These are phyloP conservation scores for Metellina segmentata DNA, from an alignment of 2,888 invertebrate species.

Conservation along the genomic window DNA sequence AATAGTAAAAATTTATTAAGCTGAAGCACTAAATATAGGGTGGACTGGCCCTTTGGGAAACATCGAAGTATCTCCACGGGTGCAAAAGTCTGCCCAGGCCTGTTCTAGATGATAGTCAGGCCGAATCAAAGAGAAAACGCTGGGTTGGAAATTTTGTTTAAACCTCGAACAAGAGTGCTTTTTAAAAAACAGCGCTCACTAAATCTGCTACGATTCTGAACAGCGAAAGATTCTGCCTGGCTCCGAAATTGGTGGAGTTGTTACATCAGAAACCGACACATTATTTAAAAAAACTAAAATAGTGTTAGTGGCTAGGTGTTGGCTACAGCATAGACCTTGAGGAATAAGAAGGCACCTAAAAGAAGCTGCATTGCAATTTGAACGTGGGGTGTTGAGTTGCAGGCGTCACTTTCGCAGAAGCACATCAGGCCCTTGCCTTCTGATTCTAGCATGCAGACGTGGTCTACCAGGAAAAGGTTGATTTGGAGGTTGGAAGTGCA, in stretches of 20 bases:
- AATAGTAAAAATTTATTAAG: too few species aligned
- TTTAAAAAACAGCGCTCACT: conserved; percentile 6
- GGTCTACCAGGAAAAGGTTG: conserved; percentile 98
- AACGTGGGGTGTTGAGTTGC: conserved; percentile 84
- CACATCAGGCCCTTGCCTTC: conserved; percentile 98
- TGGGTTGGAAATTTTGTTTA: neutral
- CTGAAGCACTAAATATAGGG: too few species aligned
- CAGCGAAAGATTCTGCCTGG: conserved; percentile 24
- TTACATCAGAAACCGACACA: neutral
- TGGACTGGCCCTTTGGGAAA: too few species aligned
- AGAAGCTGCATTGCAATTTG: conserved; percentile 46
- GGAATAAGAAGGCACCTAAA: conserved; percentile 63
- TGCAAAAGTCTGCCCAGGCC: neutral
- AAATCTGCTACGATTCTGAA: conserved; percentile 13
- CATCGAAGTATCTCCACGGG: too few species aligned
- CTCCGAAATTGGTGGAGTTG: conserved; percentile 9
- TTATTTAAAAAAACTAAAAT: conserved; percentile 5
- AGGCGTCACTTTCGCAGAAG: conserved; percentile 98
- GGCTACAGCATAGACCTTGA: conserved; percentile 35
- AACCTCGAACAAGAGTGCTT: neutral
- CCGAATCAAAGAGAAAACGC: conserved; percentile 10
- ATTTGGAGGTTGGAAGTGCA: conserved; percentile 96
- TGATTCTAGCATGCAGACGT: conserved; percentile 99
- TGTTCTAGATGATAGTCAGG: neutral
- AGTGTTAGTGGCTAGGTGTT: conserved; percentile 43